Evolutionary conservation across 2,113 vertebrate genomes (phyloP).

Genomic region (Cinclus mexicanus): DNA sequence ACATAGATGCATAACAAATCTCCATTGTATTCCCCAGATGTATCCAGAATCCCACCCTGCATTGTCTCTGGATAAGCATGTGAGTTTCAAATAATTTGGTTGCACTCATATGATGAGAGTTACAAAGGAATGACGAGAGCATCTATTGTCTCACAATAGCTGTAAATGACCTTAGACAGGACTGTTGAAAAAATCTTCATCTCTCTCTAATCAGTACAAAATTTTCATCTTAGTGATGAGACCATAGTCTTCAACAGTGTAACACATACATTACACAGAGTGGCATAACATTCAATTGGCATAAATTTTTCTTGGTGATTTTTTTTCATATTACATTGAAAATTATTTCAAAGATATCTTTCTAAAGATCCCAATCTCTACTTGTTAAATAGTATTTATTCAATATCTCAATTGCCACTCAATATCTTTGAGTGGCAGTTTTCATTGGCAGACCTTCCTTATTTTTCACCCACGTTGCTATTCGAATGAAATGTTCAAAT

Average conservation of each 20-base stretch:
- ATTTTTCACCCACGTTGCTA: neutral
- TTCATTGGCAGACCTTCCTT: neutral
- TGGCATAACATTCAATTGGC: neutral
- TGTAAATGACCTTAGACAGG: neutral
- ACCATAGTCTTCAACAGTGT: neutral
- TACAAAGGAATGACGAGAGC: neutral
- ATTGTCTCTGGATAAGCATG: neutral
- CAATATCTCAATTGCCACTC: too few species aligned
- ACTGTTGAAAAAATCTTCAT: neutral
- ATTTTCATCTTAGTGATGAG: neutral
- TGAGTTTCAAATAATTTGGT: neutral
- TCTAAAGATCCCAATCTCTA: neutral
- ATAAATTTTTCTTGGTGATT: neutral
- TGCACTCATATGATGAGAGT: neutral
- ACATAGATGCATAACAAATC: neutral
- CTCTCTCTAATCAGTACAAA: neutral
- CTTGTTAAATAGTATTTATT: neutral
- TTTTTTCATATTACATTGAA: neutral
- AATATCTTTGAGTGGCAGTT: neutral
- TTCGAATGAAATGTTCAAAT: neutral
- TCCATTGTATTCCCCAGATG: neutral
- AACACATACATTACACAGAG: neutral
- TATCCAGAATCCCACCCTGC: neutral
- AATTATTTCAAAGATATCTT: neutral
- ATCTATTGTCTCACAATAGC: neutral